Base-by-base conservation (phyloP, 2,113 vertebrate species). In the Montifringilla adamsi region DNA sequence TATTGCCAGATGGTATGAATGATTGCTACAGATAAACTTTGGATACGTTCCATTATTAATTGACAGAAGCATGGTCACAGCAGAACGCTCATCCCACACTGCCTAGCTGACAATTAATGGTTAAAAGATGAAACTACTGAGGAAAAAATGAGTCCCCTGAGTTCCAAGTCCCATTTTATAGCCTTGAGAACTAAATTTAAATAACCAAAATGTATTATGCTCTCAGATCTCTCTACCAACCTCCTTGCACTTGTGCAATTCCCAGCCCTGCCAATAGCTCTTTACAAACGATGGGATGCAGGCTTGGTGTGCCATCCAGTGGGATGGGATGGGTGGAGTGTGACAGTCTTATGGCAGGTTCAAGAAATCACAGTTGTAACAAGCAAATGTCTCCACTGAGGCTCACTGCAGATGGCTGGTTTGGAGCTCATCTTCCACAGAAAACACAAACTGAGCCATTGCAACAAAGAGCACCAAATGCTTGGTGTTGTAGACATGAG, bases 1-100 rank as follows among this genome's bases (percentile, higher is more conserved):
- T 96, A 94, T 95, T 97, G 95, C 95, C 96, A 97, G 96, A 97
- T 97, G 96, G 96, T 94, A 96, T 95, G 95, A 97, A 97, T 97
- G 96, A 97, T 96, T 96, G 95, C 95, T 96, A 96, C 95, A 97
- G 95, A 97, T 97, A 97, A 96, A 96, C 96, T 96, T 94, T 95
- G 96, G 96, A 96, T 92, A 89, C 19, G n/a, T 96, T 96, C 95
- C 96, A 97, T 93, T 97, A 97, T 96, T 94, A 97, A 96, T 95
- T 97, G 96, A 96, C 96, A 95, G 96, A 96, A 90, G 95, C 90
- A 86, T 30, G 64, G 92, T 64, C 92, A 87, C 90, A 92, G 94
- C 93, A 96, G 94, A 96, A 90, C 80, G 2, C 83, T 92, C 80
- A 89, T 89, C 94, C 92, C 83, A 90, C 90, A 92, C 62, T 6